A percentile compares a stretch with the other conserved stretches of the same genome.
phyloP scores from a whole-genome alignment of 2,113 vertebrate species.

The Cinclus mexicanus region DNA sequence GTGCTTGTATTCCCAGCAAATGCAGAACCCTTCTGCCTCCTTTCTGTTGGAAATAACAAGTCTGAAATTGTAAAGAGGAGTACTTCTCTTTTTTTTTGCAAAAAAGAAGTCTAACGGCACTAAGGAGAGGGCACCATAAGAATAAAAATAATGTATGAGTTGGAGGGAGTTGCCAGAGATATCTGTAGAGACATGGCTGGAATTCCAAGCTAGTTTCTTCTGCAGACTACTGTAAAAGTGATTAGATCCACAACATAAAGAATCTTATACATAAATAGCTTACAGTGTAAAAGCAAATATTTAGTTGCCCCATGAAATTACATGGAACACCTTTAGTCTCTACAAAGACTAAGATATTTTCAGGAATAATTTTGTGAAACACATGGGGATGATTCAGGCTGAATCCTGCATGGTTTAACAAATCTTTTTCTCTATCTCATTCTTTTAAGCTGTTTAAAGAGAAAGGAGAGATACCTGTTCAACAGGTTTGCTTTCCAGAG shows the following conservation, averaged over 20 bases:
- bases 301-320: not conserved
- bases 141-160: constrained; percentile 23
- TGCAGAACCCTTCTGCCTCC: constrained; percentile 2
- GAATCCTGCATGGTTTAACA: not conserved
- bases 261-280: not conserved
- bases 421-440: not conserved
- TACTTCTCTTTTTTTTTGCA: not conserved
- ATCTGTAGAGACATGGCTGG: not conserved
- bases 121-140: not conserved
- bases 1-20: not conserved
- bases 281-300: not conserved
- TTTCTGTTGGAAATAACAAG: not conserved
- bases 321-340: not conserved
- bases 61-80: not conserved
- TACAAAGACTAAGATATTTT: not conserved
- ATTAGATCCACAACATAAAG: not conserved
- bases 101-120: not conserved
- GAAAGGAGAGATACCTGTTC: not conserved
- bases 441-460: not conserved
- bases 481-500: not conserved
- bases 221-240: not conserved
- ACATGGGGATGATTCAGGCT: not conserved
- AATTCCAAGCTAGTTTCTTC: constrained; percentile 1
- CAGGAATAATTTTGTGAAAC: not conserved
- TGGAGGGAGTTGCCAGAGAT: not conserved